Evolutionary conservation across 2,888 invertebrate genomes (phyloP).

Genomic region (Muschampia plurimacula): DNA sequence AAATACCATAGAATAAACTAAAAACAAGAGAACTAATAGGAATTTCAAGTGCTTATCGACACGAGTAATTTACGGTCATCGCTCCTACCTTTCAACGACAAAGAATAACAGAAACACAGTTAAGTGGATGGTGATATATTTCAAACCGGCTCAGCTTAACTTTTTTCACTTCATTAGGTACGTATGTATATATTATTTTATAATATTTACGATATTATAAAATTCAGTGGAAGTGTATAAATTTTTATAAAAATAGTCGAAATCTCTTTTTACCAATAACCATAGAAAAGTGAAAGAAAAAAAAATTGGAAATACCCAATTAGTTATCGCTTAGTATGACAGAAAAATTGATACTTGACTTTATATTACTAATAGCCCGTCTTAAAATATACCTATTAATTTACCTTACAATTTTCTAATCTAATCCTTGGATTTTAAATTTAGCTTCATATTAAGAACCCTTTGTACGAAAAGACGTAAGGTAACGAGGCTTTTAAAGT

Average conservation of each 20-base stretch:
- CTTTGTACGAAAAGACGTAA: conserved; percentile 13
- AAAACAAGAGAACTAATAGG: background rate
- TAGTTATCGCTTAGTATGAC: background rate
- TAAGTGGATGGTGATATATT: conserved; percentile 22
- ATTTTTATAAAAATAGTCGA: no score
- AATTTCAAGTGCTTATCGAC: conserved; percentile 18
- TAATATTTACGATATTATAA: no score
- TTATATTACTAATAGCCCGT: background rate
- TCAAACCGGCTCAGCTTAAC: conserved; percentile 10
- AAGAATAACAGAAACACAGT: conserved; percentile 22
- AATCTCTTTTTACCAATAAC: no score
- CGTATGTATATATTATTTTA: no score
- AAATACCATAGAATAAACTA: background rate
- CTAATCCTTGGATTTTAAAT: background rate
- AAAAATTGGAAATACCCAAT: background rate
- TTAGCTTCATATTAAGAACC: background rate
- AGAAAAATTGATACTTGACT: background rate
- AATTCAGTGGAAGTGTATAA: background rate
- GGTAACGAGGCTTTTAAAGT: conserved; percentile 40
- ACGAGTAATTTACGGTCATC: conserved; percentile 14
- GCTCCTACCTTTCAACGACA: conserved; percentile 22
- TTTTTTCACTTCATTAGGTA: background rate
- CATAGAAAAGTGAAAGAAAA: background rate
- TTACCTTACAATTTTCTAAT: background rate
- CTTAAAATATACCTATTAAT: background rate